Evolutionary conservation across 1,140 invertebrate species (phyloP), one percentile per base, ranked within the genome.

Genomic region (Drosophila lini): DNA sequence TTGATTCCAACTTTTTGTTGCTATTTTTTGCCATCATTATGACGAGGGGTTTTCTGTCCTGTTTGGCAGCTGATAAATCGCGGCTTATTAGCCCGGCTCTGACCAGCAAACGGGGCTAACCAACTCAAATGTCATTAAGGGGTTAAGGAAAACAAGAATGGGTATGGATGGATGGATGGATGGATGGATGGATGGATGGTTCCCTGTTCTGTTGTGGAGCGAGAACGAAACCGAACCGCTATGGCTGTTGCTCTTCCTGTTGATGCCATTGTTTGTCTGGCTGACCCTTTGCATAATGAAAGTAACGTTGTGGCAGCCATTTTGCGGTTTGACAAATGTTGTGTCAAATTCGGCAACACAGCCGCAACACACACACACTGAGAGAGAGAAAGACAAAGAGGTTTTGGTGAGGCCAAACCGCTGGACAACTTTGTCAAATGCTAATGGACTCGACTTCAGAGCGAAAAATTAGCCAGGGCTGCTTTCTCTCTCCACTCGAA

Each of bases 291-390:
- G 85, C 84, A 89, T 88, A 89, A 88, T 88, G 84, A 88, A 88
- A 89, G 84, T 89, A 88, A 88, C 84, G 67, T 84, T 88, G 84
- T 65, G 84, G 77, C 74, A 74, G 80, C 84, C 84, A 88, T 88
- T 88, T 88, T 88, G 84, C 69, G 84, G 84, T 88, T 88, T 88
- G 84, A 88, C 84, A 88, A 88, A 88, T 88, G 84, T 89, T 88
- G 84, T 88, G 84, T 88, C 84, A 88, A 88, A 88, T 88, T 88
- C 85, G 84, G 84, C 84, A 81, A 80, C 77, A 74, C 68, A 88
- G 68, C 83, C 83, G 48, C 83, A 86, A 68, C 74, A 38, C 52
- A 53, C 11, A 15, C 11, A 53, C 10, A 28, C 25, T 28, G 25
- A 28, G 5, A 28, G 28, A 44, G 36, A 41, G 31, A 28, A 32